Base-by-base conservation (phyloP, 2,113 vertebrate species). In the Spermophilus dauricus region DNA sequence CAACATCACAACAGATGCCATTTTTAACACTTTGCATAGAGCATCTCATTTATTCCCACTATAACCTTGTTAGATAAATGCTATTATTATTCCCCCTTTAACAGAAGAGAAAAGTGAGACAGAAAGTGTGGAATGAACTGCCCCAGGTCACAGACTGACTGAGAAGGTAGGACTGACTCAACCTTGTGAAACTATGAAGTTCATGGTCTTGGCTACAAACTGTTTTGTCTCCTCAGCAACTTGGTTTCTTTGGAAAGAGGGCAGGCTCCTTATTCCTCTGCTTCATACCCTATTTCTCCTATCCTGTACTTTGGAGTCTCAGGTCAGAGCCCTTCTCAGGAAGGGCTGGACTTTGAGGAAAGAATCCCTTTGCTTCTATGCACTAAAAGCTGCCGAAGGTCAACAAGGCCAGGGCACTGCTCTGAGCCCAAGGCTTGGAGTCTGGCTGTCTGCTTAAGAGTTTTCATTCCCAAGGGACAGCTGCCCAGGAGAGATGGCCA, bases 391-490 rank as follows among this genome's bases (percentile, higher is more conserved):
- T 82, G 28, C 24, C 0, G 4, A 92, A 97, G 65, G 70, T 94
- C 88, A 91, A 87, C 30, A 94, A 94, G 56, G 51, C 30, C 45
- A 30, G 34, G 67, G 3, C 37, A n/a, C n/a, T 81, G 67, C 39
- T 85, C 75, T 42, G 85, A 65, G 84, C 72, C 72, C 76, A 92
- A 85, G 80, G 67, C 39, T 0, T 58, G 30, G 56, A 94, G 96
- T 67, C 91, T 93, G 67, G 61, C 89, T 97, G 93, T 70, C 90
- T 94, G 76, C 56, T 88, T 30, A 78, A 78, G 86, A 97, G 70
- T 97, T 97, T 97, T 82, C 91, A 94, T 96, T 95, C 97, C 93
- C 96, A 86, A 93, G 86, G 89, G 95, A 77, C 84, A 56, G 78
- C 48, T 89, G 86, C 93, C 93, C 91, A 96, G 78, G 93, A 97